These are phyloP conservation scores for Neoitamus cyanurus DNA, from an alignment of 2,888 invertebrate genomes.

Conservation along the genomic window DNA sequence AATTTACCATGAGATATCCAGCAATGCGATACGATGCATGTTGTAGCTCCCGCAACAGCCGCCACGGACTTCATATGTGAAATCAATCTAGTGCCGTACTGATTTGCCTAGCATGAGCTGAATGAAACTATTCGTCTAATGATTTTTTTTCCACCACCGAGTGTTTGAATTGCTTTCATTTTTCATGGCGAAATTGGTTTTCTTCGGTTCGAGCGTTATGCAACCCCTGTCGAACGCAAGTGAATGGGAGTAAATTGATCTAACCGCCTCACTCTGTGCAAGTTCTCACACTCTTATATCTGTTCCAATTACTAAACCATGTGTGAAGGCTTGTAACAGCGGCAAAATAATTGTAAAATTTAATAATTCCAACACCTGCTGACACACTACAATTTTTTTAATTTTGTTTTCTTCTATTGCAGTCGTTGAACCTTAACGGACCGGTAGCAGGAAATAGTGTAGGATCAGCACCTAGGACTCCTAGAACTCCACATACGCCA, in stretches of 20 bases:
- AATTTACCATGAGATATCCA: not conserved
- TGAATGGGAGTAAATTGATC: constrained; percentile 13
- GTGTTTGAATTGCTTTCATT: constrained; percentile 20
- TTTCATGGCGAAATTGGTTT: constrained; percentile 25
- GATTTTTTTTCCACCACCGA: not conserved
- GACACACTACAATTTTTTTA: not conserved
- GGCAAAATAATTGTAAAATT: not conserved
- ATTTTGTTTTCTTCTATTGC: constrained; percentile 55
- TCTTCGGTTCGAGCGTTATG: constrained; percentile 1
- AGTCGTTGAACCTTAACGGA: constrained; percentile 65
- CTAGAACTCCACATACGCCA: constrained; percentile 62
- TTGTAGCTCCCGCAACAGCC: not conserved
- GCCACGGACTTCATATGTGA: not conserved
- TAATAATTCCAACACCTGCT: not conserved
- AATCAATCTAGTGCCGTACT: not conserved
- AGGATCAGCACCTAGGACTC: constrained; percentile 54
- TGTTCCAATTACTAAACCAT: constrained; percentile 5
- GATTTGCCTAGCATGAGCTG: not conserved
- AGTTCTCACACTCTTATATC: not conserved
- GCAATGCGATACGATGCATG: not conserved
- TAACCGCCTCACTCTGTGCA: not conserved
- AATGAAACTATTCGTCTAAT: not conserved
- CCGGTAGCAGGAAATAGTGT: constrained; percentile 54
- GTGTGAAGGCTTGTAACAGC: not conserved
- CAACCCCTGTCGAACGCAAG: constrained; percentile 2